phyloP scores from a whole-genome alignment of 2,888 invertebrate species.

The Alentia gelatinosa region DNA sequence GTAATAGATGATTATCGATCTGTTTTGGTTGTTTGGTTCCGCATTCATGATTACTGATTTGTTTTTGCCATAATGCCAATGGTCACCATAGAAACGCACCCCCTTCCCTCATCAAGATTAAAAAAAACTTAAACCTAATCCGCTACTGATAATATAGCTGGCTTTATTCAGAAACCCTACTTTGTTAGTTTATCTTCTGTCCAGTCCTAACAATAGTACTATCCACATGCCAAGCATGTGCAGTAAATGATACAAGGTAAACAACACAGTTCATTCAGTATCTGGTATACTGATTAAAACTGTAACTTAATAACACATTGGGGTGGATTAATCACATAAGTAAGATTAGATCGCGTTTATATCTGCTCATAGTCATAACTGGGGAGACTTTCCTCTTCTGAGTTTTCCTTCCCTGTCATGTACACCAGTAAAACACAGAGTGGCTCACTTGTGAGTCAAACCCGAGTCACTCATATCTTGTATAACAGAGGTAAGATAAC shows the following conservation, averaged over 20 bases:
- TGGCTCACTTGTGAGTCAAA: too few species aligned
- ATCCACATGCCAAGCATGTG: not conserved
- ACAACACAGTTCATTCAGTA: not conserved
- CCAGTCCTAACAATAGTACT: constrained; percentile 6
- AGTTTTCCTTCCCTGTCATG: too few species aligned
- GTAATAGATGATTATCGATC: not conserved
- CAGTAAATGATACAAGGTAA: not conserved
- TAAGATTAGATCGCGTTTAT: not conserved
- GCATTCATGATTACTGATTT: not conserved
- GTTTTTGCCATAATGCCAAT: not conserved
- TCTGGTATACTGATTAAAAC: not conserved
- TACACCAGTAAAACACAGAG: too few species aligned
- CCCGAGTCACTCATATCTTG: too few species aligned
- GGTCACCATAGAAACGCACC: not conserved
- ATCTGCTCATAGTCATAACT: too few species aligned
- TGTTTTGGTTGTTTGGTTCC: not conserved
- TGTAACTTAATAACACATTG: not conserved
- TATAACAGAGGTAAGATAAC: too few species aligned
- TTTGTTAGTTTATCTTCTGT: not conserved
- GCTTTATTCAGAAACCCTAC: not conserved
- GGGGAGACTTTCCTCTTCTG: too few species aligned
- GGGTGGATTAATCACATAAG: not conserved
- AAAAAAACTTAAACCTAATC: not conserved
- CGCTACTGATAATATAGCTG: not conserved
- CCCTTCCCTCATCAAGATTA: not conserved